Evolutionary conservation across 1,140 invertebrate genomes (phyloP).

Genomic region (Diprion similis): DNA sequence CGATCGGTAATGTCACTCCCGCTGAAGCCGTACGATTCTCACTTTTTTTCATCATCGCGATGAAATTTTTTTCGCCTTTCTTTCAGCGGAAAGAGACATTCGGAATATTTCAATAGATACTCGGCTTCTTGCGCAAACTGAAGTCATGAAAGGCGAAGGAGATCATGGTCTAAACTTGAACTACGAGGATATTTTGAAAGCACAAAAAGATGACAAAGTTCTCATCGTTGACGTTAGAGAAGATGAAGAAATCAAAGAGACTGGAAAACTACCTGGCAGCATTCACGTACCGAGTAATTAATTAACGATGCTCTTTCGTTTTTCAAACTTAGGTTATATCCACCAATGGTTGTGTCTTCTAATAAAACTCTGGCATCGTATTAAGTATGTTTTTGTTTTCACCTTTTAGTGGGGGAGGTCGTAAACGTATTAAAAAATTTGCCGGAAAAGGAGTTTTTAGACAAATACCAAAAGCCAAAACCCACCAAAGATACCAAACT

Average conservation of each 20-base stretch:
- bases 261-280: slow-evolving; percentile 71
- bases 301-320: slow-evolving; percentile 16
- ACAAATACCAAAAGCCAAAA: slow-evolving; percentile 60
- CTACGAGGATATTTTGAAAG: slow-evolving; percentile 51
- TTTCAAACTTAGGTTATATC: slow-evolving; percentile 3
- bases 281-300: slow-evolving; percentile 74
- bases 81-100: no score
- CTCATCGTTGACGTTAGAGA: slow-evolving; percentile 74
- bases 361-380: slow-evolving; percentile 1
- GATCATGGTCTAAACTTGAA: slow-evolving; percentile 32
- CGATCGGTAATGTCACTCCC: neutral
- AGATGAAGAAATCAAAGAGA: slow-evolving; percentile 68
- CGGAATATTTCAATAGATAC: neutral
- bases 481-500: slow-evolving; percentile 64
- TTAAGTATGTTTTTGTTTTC: slow-evolving; percentile 4
- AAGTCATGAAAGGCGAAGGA: slow-evolving; percentile 26
- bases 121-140: slow-evolving; percentile 14
- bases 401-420: slow-evolving; percentile 50
- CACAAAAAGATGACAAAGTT: slow-evolving; percentile 47
- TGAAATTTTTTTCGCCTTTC: no score
- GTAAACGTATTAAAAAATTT: slow-evolving; percentile 38
- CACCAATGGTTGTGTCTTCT: slow-evolving; percentile 10
- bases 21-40: neutral
- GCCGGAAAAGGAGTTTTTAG: slow-evolving; percentile 51
- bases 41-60: no score